Conservation (phyloP, 1,140 invertebrate species). For the Anoplophora glabripennis region DNA sequence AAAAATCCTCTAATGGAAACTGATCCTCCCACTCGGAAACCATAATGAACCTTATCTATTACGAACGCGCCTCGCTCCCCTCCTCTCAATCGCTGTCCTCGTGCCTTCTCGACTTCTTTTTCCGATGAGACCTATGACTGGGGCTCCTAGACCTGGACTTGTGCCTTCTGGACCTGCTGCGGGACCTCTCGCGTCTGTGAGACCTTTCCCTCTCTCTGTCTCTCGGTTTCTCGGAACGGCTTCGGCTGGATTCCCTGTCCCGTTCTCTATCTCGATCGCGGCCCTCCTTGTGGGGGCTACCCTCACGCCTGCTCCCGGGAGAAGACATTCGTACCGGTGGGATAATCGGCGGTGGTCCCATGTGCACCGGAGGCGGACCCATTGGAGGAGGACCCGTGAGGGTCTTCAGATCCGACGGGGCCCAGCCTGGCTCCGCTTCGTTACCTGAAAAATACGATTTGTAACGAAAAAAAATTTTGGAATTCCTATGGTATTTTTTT, state of each 20-base stretch:
- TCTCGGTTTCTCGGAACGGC: constrained; percentile 48
- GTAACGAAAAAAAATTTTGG: constrained; percentile 21
- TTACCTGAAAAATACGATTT: constrained; percentile 35
- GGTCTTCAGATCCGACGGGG: constrained; percentile 61
- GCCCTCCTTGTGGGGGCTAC: constrained; percentile 27
- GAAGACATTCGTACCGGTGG: constrained; percentile 27
- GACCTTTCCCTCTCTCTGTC: constrained; percentile 52
- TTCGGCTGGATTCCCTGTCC: constrained; percentile 50
- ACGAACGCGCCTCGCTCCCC: too few relatives aligned
- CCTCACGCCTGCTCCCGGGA: constrained; percentile 21
- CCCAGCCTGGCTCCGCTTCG: constrained; percentile 53
- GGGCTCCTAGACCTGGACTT: constrained; percentile 61
- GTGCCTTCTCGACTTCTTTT: constrained; percentile 57
- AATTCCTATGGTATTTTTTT: too few relatives aligned
- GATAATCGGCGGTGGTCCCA: constrained; percentile 48
- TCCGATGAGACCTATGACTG: constrained; percentile 54
- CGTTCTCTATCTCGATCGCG: constrained; percentile 43
- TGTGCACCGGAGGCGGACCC: constrained; percentile 35
- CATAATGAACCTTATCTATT: too few relatives aligned
- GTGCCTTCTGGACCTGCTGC: constrained; percentile 60
- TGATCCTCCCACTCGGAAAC: too few relatives aligned
- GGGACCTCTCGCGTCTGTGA: constrained; percentile 54
- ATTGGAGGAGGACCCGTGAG: constrained; percentile 50
- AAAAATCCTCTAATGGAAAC: too few relatives aligned
- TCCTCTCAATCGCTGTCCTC: constrained; percentile 42